Conservation (phyloP, 64 coral and sea anemone genomes). For the Montipora foliosa region DNA sequence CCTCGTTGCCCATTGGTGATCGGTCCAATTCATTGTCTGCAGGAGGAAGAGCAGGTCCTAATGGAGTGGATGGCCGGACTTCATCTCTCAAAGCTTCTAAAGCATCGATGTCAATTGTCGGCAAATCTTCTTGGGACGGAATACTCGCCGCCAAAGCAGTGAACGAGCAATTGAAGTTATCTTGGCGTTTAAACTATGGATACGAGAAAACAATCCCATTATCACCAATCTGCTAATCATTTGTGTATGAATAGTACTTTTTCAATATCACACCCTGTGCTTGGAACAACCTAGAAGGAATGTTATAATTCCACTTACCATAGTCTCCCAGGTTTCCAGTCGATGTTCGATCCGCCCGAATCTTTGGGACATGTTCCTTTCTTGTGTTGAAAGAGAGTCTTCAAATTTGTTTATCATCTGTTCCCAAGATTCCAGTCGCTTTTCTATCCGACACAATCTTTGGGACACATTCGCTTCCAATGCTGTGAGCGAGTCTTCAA, state of each 20-base stretch:
- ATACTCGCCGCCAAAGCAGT: background rate
- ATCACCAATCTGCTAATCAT: background rate
- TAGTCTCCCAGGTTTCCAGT: background rate
- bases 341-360: background rate
- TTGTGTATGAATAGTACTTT: too few relatives aligned
- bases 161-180: background rate
- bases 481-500: background rate
- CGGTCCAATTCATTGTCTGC: background rate
- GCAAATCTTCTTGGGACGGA: background rate
- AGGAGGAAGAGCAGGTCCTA: background rate
- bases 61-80: background rate
- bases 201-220: background rate
- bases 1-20: background rate
- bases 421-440: too few relatives aligned
- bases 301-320: background rate
- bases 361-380: too few relatives aligned
- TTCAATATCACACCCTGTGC: too few relatives aligned
- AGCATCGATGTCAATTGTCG: slow-evolving; percentile 2
- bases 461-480: background rate
- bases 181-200: background rate
- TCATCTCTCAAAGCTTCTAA: background rate
- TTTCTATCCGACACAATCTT: background rate
- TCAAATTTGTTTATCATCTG: too few relatives aligned
- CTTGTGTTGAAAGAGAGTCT: too few relatives aligned
- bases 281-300: too few relatives aligned